Conservation (phyloP, 2,888 invertebrate species). For the Oligia strigilis region DNA sequence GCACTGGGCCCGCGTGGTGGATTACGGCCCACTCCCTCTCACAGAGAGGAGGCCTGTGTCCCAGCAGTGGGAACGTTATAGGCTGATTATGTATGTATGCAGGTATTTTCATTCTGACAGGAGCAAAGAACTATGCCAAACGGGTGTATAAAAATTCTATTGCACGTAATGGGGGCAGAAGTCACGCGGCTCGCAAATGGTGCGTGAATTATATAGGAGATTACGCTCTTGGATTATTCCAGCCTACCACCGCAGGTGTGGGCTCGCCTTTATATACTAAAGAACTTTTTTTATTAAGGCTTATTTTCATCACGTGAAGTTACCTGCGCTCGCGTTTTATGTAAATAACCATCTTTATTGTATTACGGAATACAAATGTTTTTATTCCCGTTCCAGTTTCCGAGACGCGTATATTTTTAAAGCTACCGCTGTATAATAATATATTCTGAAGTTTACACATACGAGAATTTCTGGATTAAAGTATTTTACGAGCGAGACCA, state of each 20-base stretch:
- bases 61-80: no score
- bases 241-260: conserved; percentile 68
- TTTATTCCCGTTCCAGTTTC: conserved; percentile 50
- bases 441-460: conserved; percentile 8
- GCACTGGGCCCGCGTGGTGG: no score
- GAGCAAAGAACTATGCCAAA: conserved; percentile 22
- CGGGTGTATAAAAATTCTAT: conserved; percentile 60
- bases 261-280: conserved; percentile 63
- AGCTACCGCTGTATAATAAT: conserved; percentile 21
- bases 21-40: no score
- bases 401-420: conserved; percentile 31
- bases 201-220: conserved; percentile 82
- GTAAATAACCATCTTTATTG: conserved; percentile 48
- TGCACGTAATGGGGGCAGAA: conserved; percentile 68
- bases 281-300: conserved; percentile 65
- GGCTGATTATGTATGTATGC: no score
- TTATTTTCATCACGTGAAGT: conserved; percentile 66
- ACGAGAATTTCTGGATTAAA: conserved; percentile 8
- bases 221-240: conserved; percentile 71
- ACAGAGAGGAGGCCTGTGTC: no score
- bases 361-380: conserved; percentile 53
- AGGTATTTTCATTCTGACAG: not conserved
- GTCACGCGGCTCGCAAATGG: conserved; percentile 78
- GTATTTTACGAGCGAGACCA: conserved; percentile 8
- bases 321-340: conserved; percentile 57